Evolutionary conservation across 1,140 invertebrate genomes (phyloP), one percentile per base, ranked within the genome.

Genomic region (Dendrolimus punctatus): DNA sequence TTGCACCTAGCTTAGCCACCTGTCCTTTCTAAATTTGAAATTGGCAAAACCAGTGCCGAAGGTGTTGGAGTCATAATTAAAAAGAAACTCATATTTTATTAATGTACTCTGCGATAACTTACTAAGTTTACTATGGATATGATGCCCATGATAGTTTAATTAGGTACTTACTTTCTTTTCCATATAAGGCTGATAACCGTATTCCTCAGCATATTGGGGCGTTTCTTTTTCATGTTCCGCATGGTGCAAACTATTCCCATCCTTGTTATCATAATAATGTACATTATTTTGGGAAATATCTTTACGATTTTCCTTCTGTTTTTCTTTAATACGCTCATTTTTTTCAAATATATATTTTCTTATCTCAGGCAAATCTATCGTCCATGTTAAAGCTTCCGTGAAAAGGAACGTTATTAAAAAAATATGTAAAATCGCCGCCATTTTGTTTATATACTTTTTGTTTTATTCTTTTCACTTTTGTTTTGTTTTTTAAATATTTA

Each of bases 361-460:
- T 42, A 73, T 66, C 66, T 72, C 71, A 40, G 68, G 63, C 52
- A 78, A 57, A 56, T 82, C 72, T 9, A 78, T 64, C 2, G 75
- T 82, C 79, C 79, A 82, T 40, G 69, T 49, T 5, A 51, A 40
- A 36, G 75, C 68, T 51, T 68, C 49, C 46, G 61, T 51, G 6
- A 64, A 51, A 9, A 61, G 39, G 8, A 39, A 4, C 23, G 36
- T 44, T 42, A 45, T 4, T 51, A 51, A 8, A 7, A 51, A 51
- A 50, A 38, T 39, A 4, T 39, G 8, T 42, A 42, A 42, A 6
- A 42, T 51, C 2, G 37, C 37, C 23, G 38, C 37, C 23, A 39
- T 38, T 7, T 8, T 48, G 8, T 6, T 8, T 6, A 38, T 48
- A 38, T 48, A 38, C 6, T 6, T 39, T 6, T 6, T 8, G 36